Percentiles rank a stretch among this genome's conserved stretches.
phyloP scores from a whole-genome alignment of 2,888 invertebrate genomes.

The Leptopterna dolabrata region DNA sequence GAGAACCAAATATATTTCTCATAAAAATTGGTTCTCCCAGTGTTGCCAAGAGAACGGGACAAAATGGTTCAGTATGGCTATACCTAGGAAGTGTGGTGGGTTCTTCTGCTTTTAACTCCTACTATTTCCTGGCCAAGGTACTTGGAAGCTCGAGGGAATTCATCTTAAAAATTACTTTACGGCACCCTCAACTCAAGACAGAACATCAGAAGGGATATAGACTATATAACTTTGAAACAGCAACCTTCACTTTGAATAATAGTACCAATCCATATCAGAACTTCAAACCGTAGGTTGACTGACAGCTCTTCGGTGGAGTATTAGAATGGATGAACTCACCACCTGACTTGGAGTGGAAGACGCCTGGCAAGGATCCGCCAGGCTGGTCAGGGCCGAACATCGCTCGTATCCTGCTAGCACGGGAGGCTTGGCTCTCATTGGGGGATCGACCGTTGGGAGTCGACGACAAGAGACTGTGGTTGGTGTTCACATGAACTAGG shows the following conservation, averaged over 20 bases:
- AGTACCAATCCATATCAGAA: neutral
- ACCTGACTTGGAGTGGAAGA: conserved; percentile 69
- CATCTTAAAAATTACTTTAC: too few species aligned
- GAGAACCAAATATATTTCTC: too few species aligned
- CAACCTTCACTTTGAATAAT: neutral
- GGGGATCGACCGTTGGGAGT: conserved; percentile 54
- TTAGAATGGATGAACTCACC: conserved; percentile 65
- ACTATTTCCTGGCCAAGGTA: too few species aligned
- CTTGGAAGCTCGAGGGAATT: too few species aligned
- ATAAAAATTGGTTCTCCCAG: too few species aligned
- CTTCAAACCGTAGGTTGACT: neutral
- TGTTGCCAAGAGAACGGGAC: too few species aligned
- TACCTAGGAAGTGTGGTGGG: too few species aligned
- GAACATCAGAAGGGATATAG: too few species aligned
- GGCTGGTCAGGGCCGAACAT: conserved; percentile 63
- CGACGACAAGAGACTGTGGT: conserved; percentile 65
- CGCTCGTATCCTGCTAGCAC: conserved; percentile 64
- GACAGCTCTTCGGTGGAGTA: neutral
- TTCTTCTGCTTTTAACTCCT: too few species aligned
- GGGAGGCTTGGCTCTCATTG: conserved; percentile 64
- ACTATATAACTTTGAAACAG: too few species aligned
- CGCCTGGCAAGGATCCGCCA: conserved; percentile 68
- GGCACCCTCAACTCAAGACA: too few species aligned
- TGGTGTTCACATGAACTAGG: conserved; percentile 85
- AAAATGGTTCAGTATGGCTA: too few species aligned